Percentiles rank a stretch among this genome's conserved stretches.
These are phyloP conservation scores for Microctenopoma steveboyesi DNA, from an alignment of 2,797 vertebrate genomes.

Conservation along the genomic window DNA sequence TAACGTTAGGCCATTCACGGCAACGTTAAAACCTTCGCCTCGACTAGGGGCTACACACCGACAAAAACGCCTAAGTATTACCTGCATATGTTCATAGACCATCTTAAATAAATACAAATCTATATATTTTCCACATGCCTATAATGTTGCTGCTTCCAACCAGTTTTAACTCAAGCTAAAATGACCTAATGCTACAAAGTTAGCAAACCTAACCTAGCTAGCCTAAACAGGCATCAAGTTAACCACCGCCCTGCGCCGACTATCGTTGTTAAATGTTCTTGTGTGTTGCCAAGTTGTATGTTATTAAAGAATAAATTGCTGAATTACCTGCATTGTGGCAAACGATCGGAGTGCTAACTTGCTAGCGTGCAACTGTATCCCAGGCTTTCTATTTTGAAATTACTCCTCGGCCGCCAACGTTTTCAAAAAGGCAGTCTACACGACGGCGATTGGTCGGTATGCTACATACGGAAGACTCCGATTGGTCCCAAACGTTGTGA, in stretches of 20 bases:
- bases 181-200: background rate
- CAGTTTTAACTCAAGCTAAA: slow-evolving; percentile 1
- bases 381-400: background rate
- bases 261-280: accelerated
- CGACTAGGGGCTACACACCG: too few relatives aligned
- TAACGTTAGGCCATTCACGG: background rate
- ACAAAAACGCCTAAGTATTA: background rate
- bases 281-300: too few relatives aligned
- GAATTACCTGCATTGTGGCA: slow-evolving; percentile 74
- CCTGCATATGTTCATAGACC: accelerated
- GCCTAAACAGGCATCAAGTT: background rate
- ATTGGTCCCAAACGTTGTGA: slow-evolving; percentile 42
- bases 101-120: background rate
- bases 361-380: background rate
- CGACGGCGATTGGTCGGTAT: slow-evolving; percentile 57
- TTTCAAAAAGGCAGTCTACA: slow-evolving; percentile 70
- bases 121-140: too few relatives aligned
- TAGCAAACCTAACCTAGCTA: background rate
- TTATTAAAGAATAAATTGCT: background rate
- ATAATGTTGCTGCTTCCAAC: background rate
- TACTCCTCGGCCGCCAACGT: slow-evolving; percentile 66
- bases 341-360: background rate
- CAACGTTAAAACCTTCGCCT: background rate
- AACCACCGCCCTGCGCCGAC: accelerated
- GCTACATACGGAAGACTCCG: background rate